Evolutionary conservation across 2,888 invertebrate genomes (phyloP).

Genomic region (Pimpla rufipes): DNA sequence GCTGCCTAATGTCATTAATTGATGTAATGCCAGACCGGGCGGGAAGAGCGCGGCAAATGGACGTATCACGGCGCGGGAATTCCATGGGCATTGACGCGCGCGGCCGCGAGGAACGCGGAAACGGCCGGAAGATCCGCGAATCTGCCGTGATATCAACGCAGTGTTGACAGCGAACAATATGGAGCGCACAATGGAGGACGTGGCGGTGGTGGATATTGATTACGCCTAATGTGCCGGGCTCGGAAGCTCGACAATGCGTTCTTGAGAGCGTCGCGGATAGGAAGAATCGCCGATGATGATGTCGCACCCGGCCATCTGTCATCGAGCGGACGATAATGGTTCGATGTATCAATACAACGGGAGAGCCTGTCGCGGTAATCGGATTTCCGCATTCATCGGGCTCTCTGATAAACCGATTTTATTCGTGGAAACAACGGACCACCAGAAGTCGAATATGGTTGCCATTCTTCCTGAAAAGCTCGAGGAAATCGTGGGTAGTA

Average conservation of each 20-base stretch:
- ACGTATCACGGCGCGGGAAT: constrained; percentile 18
- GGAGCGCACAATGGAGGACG: constrained; percentile 20
- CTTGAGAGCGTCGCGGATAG: not conserved
- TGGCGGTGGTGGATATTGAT: constrained; percentile 39
- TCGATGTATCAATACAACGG: not conserved
- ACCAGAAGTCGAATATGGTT: not conserved
- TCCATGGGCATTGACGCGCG: not conserved
- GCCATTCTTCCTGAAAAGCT: no score
- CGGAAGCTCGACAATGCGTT: constrained; percentile 24
- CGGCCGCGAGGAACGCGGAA: constrained; percentile 13
- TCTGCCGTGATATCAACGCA: constrained; percentile 38
- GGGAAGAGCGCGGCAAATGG: constrained; percentile 3
- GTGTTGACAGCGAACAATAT: constrained; percentile 31
- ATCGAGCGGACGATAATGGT: not conserved
- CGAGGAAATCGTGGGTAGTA: no score
- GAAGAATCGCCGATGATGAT: constrained; percentile 1
- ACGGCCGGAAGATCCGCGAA: constrained; percentile 1
- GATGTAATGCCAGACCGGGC: constrained; percentile 21
- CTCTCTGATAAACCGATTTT: not conserved
- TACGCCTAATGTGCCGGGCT: constrained; percentile 25
- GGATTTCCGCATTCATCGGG: not conserved
- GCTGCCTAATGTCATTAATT: constrained; percentile 49
- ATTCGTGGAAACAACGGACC: not conserved
- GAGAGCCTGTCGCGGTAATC: not conserved
- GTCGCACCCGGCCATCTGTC: not conserved